phyloP scores from a whole-genome alignment of 2,888 invertebrate species.

The Meganola albula region DNA sequence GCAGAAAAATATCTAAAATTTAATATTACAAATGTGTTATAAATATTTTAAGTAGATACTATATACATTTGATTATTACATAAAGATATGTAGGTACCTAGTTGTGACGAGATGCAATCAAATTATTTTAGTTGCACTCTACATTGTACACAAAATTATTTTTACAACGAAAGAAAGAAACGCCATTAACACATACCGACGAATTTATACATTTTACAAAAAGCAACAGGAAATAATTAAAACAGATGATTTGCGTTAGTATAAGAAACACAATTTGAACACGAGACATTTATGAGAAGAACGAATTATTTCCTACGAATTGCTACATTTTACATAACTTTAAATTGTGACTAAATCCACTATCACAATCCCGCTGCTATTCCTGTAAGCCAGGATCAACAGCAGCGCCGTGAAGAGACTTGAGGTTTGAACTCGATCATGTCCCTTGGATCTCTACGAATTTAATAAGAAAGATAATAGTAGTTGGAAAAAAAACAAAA shows the following conservation, averaged over 20 bases:
- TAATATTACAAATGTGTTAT: background rate
- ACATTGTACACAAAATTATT: conserved; percentile 28
- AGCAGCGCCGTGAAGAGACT: no score
- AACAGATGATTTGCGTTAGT: conserved; percentile 27
- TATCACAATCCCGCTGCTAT: no score
- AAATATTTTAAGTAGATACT: background rate
- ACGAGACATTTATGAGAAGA: conserved; percentile 25
- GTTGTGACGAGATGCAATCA: background rate
- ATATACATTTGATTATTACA: background rate
- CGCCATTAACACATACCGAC: conserved; percentile 18
- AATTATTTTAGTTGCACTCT: background rate
- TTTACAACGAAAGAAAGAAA: conserved; percentile 31
- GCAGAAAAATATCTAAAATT: no score
- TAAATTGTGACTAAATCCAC: no score
- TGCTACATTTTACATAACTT: no score
- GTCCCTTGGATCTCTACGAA: no score
- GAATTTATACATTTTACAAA: conserved; percentile 19
- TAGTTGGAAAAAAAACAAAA: no score
- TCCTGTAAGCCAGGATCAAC: no score
- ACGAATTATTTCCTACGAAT: conserved; percentile 27
- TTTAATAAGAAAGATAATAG: no score
- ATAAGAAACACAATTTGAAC: conserved; percentile 31
- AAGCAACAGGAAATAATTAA: conserved; percentile 34
- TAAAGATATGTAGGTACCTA: background rate
- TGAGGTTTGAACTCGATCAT: no score